Percentiles rank a stretch among this genome's conserved stretches.
Evolutionary conservation across 2,888 invertebrate species (phyloP).

Genomic region (Tetropium fuscum): DNA sequence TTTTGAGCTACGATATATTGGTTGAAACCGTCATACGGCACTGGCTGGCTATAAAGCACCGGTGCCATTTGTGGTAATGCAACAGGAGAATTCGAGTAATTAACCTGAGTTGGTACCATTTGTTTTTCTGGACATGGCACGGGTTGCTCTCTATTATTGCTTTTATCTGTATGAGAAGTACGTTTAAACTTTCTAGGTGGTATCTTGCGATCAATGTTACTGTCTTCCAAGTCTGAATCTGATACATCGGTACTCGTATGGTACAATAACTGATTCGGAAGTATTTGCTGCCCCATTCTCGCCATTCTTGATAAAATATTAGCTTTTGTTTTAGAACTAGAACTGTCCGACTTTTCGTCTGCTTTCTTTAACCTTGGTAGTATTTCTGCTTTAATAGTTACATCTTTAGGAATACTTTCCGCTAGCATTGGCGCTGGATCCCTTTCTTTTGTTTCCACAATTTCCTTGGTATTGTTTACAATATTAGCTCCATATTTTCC

Average conservation of each 20-base stretch:
- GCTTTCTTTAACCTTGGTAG: slow-evolving; percentile 29
- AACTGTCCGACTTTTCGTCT: slow-evolving; percentile 44
- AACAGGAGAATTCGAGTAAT: not conserved
- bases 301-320: slow-evolving; percentile 70
- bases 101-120: not conserved
- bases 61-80: slow-evolving; percentile 14
- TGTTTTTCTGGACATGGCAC: slow-evolving; percentile 12
- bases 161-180: slow-evolving; percentile 5
- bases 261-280: slow-evolving; percentile 52
- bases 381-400: slow-evolving; percentile 19
- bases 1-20: slow-evolving; percentile 71
- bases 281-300: slow-evolving; percentile 70
- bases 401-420: slow-evolving; percentile 2
- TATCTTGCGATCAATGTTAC: slow-evolving; percentile 26
- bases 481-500: slow-evolving; percentile 43
- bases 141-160: slow-evolving; percentile 12
- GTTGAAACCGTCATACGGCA: slow-evolving; percentile 65
- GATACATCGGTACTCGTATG: slow-evolving; percentile 44
- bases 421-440: not conserved
- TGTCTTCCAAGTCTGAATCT: slow-evolving; percentile 49
- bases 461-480: slow-evolving; percentile 23
- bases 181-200: slow-evolving; percentile 40
- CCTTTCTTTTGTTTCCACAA: slow-evolving; percentile 10
- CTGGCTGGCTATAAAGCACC: slow-evolving; percentile 35
- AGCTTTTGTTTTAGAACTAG: slow-evolving; percentile 59